These are phyloP conservation scores for Deroplatys truncata DNA, from an alignment of 2,888 invertebrate species.

Conservation along the genomic window DNA sequence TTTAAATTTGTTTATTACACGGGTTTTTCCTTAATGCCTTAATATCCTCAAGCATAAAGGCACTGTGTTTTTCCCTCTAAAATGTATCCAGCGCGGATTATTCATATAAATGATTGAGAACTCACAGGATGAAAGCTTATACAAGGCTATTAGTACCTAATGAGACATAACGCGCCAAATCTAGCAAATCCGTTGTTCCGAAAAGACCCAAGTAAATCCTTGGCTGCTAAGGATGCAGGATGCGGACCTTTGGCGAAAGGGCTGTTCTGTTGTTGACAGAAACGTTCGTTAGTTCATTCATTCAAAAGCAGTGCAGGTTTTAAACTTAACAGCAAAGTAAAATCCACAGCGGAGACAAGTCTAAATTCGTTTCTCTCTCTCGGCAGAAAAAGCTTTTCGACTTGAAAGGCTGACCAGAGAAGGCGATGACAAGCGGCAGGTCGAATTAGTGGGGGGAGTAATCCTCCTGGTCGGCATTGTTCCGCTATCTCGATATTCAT, in stretches of 20 bases:
- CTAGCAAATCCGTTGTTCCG: background rate
- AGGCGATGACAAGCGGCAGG: background rate
- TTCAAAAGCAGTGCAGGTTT: background rate
- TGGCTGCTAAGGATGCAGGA: background rate
- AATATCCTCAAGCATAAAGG: too few relatives aligned
- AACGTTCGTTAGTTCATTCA: background rate
- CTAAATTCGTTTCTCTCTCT: background rate
- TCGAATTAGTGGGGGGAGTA: background rate
- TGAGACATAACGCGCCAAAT: background rate
- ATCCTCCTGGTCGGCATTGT: background rate
- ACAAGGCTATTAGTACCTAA: too few relatives aligned
- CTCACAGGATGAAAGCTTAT: too few relatives aligned
- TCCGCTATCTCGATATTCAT: constrained; percentile 13
- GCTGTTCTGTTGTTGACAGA: background rate
- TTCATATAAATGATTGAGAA: too few relatives aligned
- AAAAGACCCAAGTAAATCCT: background rate
- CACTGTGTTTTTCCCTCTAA: too few relatives aligned
- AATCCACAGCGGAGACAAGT: background rate
- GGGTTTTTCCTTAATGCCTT: too few relatives aligned
- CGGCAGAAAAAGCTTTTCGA: background rate
- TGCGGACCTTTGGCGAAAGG: background rate
- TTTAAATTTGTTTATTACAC: too few relatives aligned
- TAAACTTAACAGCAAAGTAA: background rate
- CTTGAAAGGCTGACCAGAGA: background rate
- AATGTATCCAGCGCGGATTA: too few relatives aligned